Base-by-base conservation (phyloP, 2,888 invertebrate species). In the Chromoteleia sp. region DNA sequence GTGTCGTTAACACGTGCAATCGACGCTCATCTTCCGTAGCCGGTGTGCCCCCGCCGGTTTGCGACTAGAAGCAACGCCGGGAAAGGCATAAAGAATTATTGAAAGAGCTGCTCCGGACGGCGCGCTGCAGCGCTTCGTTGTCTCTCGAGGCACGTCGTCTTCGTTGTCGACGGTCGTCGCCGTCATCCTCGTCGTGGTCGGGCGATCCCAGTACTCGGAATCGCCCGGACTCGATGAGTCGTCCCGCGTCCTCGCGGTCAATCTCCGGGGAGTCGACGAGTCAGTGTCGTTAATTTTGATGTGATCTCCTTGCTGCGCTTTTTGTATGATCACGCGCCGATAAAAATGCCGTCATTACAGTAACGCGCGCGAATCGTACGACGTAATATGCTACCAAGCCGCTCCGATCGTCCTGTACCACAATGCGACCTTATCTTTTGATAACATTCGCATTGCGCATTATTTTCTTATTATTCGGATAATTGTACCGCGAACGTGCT, bases 81-180 rank as follows among this genome's bases (percentile, higher is more conserved):
- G 80, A 84, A 79, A 75, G 63, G 81, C 83, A 85, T 85, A 84
- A 84, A 82, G 86, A 85, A 83, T 86, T 84, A 87, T 85, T 84
- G 86, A 84, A 83, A 77, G 83, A 86, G 86, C 86, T 83, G 85
- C 83, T 2, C 52, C 4, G 52, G 17, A 29, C 86, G 85, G 84
- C 86, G 85, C 87, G 86, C 86, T 85, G 85, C 85, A 83, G 85
- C 83, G 84, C 86, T 87, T 90, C 88, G 88, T 91, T 91, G 89
- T 89, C 88, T 91, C 87, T 86, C 91, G 33, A 5, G 8, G 33
- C 8, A 33, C 10, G 8, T 3, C 1, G 2, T 84, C 86, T 87
- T 90, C 88, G 88, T 91, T 91, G 91, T 91, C 88, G 85, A 86
- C 84, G 85, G 84, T 75, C 58, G 77, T 82, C 61, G 59, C 33